Evolutionary conservation across 2,797 vertebrate genomes (phyloP).

Genomic region (Tokudaia tokunoshimensis): DNA sequence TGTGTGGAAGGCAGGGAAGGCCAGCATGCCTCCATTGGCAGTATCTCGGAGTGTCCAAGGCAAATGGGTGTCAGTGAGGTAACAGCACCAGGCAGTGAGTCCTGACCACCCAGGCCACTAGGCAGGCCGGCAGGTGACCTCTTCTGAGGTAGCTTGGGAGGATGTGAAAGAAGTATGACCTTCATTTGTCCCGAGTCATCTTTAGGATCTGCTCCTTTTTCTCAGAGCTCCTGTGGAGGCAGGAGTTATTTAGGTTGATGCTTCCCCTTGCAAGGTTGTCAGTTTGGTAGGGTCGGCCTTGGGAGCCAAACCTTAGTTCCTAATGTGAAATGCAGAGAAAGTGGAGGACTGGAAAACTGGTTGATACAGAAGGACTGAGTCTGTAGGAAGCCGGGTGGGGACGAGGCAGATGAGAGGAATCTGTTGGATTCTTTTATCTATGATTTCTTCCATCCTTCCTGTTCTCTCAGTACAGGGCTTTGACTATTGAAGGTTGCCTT

Average conservation of each 20-base stretch:
- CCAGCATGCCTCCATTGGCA: not conserved
- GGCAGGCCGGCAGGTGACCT: not conserved
- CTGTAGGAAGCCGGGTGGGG: not conserved
- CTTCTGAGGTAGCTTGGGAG: not conserved
- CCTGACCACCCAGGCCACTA: not conserved
- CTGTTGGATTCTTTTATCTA: not conserved
- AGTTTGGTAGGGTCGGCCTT: not conserved
- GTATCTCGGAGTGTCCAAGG: not conserved
- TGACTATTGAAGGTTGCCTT: not conserved
- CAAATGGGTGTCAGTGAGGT: slow-evolving; percentile 37
- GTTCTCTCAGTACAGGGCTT: not conserved
- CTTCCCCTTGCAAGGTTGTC: not conserved
- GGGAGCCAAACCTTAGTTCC: not conserved
- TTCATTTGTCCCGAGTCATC: not conserved
- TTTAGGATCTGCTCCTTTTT: not conserved
- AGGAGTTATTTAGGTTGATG: not conserved
- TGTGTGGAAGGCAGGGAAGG: not conserved
- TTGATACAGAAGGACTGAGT: not conserved
- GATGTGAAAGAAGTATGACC: not conserved
- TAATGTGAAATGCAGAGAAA: not conserved
- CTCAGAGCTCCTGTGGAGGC: not conserved
- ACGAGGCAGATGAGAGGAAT: too few species aligned
- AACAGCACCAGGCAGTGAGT: not conserved
- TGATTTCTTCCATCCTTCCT: not conserved
- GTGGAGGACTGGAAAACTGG: not conserved